Percentiles rank a stretch among this genome's conserved stretches.
phyloP scores from a whole-genome alignment of 2,113 vertebrate genomes.

The Epinephelus fuscoguttatus region DNA sequence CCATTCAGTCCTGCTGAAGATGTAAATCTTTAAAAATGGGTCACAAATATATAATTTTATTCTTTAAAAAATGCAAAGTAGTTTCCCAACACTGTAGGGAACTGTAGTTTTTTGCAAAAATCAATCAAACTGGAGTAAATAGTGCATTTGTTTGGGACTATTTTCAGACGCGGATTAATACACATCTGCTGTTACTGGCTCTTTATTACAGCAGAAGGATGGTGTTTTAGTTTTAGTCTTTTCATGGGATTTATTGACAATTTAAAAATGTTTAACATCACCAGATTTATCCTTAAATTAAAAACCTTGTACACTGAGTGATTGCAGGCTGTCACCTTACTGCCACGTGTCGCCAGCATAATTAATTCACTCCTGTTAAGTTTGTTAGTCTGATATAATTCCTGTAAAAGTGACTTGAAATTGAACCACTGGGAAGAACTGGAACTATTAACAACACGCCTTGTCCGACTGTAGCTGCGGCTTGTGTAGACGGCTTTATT shows the following conservation, averaged over 20 bases:
- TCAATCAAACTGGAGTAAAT: too few species aligned
- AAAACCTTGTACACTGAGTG: neutral
- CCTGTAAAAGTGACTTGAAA: slow-evolving; percentile 38
- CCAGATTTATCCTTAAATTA: neutral
- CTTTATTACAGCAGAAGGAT: neutral
- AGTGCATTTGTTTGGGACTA: too few species aligned
- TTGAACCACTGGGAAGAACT: slow-evolving; percentile 33
- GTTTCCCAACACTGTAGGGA: too few species aligned
- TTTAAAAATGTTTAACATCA: neutral
- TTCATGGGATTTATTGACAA: slow-evolving; percentile 14
- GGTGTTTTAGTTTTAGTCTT: neutral
- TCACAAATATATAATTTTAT: too few species aligned
- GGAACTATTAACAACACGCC: slow-evolving; percentile 20
- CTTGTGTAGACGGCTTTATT: slow-evolving; percentile 6
- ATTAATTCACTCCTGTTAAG: neutral
- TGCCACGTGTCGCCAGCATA: too few species aligned
- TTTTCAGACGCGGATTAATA: too few species aligned
- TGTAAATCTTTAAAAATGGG: too few species aligned
- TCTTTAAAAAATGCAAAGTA: too few species aligned
- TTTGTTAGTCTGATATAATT: neutral
- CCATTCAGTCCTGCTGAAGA: too few species aligned
- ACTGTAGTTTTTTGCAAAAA: too few species aligned
- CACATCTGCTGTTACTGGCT: neutral
- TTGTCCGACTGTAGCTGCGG: neutral
- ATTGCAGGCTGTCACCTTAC: neutral